phyloP scores from a whole-genome alignment of 2,113 vertebrate genomes.

The Oreochromis tanganicae region DNA sequence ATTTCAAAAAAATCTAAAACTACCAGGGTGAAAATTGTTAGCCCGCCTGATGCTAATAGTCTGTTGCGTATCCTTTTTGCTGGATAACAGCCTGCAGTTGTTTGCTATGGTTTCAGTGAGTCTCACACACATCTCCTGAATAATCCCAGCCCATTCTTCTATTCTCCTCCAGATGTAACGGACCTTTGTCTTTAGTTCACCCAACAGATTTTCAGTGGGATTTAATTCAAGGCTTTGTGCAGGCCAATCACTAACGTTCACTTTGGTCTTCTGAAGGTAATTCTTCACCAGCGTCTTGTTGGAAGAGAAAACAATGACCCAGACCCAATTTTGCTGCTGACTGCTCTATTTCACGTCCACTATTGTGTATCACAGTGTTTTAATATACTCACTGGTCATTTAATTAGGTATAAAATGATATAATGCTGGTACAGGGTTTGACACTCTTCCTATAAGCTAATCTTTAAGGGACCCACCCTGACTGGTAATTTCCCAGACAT shows the following conservation, averaged over 20 bases:
- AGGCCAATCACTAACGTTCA: not conserved
- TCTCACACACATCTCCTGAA: not conserved
- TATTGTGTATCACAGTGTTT: not conserved
- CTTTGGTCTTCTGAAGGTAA: not conserved
- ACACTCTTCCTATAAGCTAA: not conserved
- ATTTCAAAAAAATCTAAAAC: not conserved
- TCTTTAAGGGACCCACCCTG: not conserved
- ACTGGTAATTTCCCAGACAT: not conserved
- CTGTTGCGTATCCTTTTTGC: not conserved
- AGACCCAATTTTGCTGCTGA: not conserved
- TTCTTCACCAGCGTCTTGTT: not conserved
- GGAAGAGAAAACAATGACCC: not conserved
- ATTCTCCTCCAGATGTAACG: not conserved
- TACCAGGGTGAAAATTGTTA: not conserved
- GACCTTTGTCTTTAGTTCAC: not conserved
- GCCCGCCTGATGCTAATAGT: not conserved
- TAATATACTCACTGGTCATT: not conserved
- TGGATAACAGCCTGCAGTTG: not conserved
- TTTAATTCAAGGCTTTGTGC: not conserved
- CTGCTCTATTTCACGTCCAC: not conserved
- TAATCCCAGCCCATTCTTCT: not conserved
- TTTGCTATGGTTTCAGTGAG: not conserved
- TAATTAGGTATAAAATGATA: not conserved
- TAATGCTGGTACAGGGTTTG: not conserved
- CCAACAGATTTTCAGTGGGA: not conserved